Evolutionary conservation across 2,888 invertebrate species (phyloP), one percentile per base, ranked within the genome.

Genomic region (Pachydiplax longipennis): DNA sequence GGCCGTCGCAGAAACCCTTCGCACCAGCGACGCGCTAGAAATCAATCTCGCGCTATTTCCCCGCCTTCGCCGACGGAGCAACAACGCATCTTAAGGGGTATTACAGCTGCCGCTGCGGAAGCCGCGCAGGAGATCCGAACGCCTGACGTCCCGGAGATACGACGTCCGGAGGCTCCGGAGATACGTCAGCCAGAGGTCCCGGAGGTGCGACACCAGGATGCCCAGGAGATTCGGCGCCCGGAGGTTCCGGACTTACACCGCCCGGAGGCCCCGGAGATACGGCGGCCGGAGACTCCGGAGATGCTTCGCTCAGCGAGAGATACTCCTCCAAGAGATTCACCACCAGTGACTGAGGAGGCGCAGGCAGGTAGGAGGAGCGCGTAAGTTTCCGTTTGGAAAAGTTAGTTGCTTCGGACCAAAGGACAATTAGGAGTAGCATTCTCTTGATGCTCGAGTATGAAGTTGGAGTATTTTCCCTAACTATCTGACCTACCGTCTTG

Each of bases 311-410:
- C 92, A 93, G 94, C 92, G 94, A 93, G 93, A 65, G 65, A 22
- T 94, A 93, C 93, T 93, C 93, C 93, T 93, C 94, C 92, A 93
- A 94, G 92, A 93, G 10, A 44, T 44, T 93, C 93, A 93, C 94
- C 73, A 73, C 25, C 73, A 13, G 25, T 31, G 73, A 25, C 73
- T 13, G 37, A 61, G 87, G 65, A 87, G 93, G 94, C 94, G 94
- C 95, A 95, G 95, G 95, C 95, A 95, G 95, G 95, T 95, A 95
- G 95, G 95, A 95, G 95, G 96, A 96, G 96, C 95, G 96, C 96
- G 96, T 96, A 97, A 97, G 96, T 97, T 96, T 96, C 95, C 93
- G 93, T 61, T 61, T 37, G 87, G 87, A 61, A 87, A 61, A 37
- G 58, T 87, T 61, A 37, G 61, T 18, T 53, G 53, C 53, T 61